phyloP scores from a whole-genome alignment of 2,888 invertebrate genomes.

The Dysmachus trigonus region DNA sequence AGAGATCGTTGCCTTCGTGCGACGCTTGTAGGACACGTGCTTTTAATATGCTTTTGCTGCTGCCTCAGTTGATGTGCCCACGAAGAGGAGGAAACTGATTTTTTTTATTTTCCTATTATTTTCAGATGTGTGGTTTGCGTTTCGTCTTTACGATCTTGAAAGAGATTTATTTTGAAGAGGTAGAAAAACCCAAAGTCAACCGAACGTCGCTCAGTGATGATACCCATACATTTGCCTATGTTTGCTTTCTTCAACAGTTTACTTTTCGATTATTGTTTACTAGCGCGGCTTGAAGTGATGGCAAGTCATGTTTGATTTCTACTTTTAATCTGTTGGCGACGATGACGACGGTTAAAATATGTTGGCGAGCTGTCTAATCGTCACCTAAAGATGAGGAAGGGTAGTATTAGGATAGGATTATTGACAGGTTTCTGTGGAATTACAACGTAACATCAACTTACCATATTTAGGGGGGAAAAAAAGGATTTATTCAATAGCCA shows the following conservation, averaged over 20 bases:
- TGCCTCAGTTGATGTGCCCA: slow-evolving; percentile 10
- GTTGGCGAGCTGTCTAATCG: slow-evolving; percentile 11
- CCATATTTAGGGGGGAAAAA: background rate
- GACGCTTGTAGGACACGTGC: background rate
- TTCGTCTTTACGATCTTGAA: slow-evolving; percentile 31
- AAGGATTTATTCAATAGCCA: background rate
- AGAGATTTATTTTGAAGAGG: slow-evolving; percentile 17
- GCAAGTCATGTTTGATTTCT: background rate
- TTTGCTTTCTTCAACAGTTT: slow-evolving; percentile 2
- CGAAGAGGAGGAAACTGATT: background rate
- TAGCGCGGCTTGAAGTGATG: slow-evolving; percentile 34
- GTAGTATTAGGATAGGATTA: slow-evolving; percentile 5
- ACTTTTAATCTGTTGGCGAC: background rate
- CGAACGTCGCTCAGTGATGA: background rate
- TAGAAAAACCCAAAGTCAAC: background rate
- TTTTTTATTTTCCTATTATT: background rate
- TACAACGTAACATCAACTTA: background rate
- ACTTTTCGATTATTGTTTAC: background rate
- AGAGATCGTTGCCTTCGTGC: slow-evolving; percentile 18
- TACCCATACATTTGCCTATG: background rate
- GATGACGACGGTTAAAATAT: background rate
- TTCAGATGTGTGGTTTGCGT: background rate
- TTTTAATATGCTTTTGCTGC: background rate
- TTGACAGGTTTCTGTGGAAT: background rate
- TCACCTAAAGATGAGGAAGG: slow-evolving; percentile 29